Percentiles rank a stretch among this genome's conserved stretches.
Conservation (phyloP, 1,140 invertebrate genomes). For the Piezodorus guildinii region DNA sequence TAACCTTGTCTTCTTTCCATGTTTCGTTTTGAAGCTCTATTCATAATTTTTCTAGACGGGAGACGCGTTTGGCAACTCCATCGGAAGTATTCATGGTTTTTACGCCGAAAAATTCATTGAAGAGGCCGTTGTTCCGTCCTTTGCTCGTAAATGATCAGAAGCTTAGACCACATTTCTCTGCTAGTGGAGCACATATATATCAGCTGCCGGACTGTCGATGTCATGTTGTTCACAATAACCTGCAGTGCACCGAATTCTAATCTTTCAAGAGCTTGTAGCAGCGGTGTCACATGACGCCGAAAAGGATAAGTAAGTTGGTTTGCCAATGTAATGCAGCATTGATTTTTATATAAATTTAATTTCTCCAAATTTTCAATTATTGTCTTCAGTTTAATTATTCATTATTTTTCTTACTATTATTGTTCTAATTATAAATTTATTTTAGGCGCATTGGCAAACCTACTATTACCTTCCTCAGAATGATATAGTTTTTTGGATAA, state of each 20-base stretch:
- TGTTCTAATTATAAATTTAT: too few relatives aligned
- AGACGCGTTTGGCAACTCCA: constrained; percentile 27
- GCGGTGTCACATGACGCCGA: too few relatives aligned
- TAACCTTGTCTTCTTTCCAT: constrained; percentile 24
- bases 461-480: too few relatives aligned
- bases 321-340: too few relatives aligned
- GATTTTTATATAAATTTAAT: too few relatives aligned
- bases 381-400: too few relatives aligned
- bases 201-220: constrained; percentile 5
- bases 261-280: not conserved
- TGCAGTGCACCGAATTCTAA: constrained; percentile 18
- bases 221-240: constrained; percentile 22
- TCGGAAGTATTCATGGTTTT: constrained; percentile 27
- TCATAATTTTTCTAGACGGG: constrained; percentile 27
- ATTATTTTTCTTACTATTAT: too few relatives aligned
- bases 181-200: constrained; percentile 14
- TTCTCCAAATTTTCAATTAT: too few relatives aligned
- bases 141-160: constrained; percentile 28
- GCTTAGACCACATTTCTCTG: constrained; percentile 29
- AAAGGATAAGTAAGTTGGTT: too few relatives aligned
- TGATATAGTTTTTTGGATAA: too few relatives aligned
- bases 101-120: constrained; percentile 30
- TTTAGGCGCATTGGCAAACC: too few relatives aligned
- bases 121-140: constrained; percentile 29
- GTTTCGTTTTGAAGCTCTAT: constrained; percentile 30